Conservation (phyloP, 2,113 vertebrate genomes). For the Opisthocomus hoazin region DNA sequence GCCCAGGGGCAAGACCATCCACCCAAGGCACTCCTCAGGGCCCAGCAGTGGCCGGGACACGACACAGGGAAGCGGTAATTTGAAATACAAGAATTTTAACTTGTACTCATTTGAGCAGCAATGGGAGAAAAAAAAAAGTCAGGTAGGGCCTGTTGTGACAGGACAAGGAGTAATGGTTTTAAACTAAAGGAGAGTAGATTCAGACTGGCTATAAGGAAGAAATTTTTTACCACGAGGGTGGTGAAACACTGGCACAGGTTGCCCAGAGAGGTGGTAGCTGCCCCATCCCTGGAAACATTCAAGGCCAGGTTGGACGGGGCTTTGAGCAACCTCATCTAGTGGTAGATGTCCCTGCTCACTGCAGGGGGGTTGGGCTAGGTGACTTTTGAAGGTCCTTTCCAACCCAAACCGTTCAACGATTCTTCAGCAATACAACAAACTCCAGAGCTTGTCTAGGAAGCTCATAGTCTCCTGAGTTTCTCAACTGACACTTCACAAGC, state of each 20-base stretch:
- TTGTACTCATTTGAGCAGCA: neutral
- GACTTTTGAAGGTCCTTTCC: too few relatives aligned
- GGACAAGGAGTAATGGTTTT: neutral
- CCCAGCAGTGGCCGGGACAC: fast-evolving
- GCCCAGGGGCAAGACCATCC: neutral
- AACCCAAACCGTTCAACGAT: too few relatives aligned
- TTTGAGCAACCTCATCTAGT: too few relatives aligned
- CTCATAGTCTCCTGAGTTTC: neutral
- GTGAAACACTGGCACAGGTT: too few relatives aligned
- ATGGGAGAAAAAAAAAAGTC: neutral
- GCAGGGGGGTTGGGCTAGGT: too few relatives aligned
- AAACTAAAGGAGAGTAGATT: neutral
- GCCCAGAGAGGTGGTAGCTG: too few relatives aligned
- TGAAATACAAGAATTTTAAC: neutral
- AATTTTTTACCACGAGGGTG: too few relatives aligned
- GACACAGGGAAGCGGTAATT: neutral
- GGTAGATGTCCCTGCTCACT: too few relatives aligned
- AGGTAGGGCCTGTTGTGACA: neutral
- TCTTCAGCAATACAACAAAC: neutral
- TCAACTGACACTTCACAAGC: neutral
- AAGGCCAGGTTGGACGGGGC: too few relatives aligned
- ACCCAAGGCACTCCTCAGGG: neutral
- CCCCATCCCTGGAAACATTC: too few relatives aligned
- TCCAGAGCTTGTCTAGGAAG: neutral
- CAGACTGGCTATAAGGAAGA: neutral